Conservation (phyloP, 2,113 vertebrate species). For the Neotoma lepida region DNA sequence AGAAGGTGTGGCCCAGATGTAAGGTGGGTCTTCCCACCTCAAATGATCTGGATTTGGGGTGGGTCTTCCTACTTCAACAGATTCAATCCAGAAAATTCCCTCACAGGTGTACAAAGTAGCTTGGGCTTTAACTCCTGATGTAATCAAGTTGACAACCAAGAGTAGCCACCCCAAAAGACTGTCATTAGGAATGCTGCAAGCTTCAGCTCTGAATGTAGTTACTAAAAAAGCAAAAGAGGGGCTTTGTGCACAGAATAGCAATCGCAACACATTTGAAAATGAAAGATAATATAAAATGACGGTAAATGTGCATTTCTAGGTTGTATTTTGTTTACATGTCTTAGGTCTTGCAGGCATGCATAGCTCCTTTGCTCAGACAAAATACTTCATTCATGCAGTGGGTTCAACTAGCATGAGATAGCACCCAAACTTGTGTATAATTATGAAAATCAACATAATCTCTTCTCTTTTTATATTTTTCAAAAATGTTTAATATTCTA, state of each 20-base stretch:
- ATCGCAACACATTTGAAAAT: not conserved
- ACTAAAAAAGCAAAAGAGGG: not conserved
- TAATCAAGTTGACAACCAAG: not conserved
- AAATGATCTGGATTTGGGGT: not conserved
- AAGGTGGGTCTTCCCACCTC: not conserved
- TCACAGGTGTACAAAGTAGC: not conserved
- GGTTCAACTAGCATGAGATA: not conserved
- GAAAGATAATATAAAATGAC: not conserved
- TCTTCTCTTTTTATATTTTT: not conserved
- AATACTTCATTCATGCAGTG: not conserved
- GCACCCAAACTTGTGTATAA: not conserved
- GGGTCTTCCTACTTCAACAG: not conserved
- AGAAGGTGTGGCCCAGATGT: not conserved
- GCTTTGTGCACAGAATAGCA: not conserved
- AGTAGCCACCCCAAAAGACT: not conserved
- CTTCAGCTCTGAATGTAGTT: not conserved
- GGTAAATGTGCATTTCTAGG: not conserved
- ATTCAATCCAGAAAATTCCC: not conserved
- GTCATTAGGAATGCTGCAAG: not conserved
- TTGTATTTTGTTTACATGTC: conserved; percentile 25
- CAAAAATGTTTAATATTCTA: not conserved
- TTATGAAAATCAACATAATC: conserved; percentile 46
- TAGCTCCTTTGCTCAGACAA: not conserved
- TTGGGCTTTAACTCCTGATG: not conserved
- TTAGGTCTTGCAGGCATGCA: not conserved